Evolutionary conservation across 1,140 invertebrate genomes (phyloP).

Genomic region (Luehdorfia chinensis): DNA sequence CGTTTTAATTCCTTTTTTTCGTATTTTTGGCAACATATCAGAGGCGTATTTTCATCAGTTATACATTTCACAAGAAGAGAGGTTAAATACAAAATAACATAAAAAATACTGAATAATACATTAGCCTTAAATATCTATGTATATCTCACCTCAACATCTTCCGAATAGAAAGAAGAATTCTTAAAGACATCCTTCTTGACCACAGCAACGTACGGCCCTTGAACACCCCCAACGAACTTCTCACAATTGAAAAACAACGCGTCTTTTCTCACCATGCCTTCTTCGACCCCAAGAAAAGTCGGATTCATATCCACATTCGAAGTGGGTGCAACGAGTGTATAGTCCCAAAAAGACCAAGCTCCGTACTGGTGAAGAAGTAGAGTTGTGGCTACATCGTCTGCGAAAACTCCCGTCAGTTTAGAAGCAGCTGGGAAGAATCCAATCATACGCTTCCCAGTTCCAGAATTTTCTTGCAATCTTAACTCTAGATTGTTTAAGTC

Average conservation of each 20-base stretch:
- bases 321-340: conserved; percentile 90
- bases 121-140: too few relatives aligned
- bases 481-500: conserved; percentile 87
- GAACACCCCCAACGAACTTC: conserved; percentile 94
- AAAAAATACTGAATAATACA: too few relatives aligned
- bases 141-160: conserved; percentile 67
- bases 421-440: conserved; percentile 93
- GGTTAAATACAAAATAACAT: too few relatives aligned
- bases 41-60: too few relatives aligned
- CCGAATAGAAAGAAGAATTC: conserved; percentile 59
- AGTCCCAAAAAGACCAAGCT: conserved; percentile 94
- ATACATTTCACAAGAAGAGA: too few relatives aligned
- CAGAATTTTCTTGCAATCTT: conserved; percentile 81
- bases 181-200: conserved; percentile 76
- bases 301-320: conserved; percentile 93
- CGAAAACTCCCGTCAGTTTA: conserved; percentile 92
- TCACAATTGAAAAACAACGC: conserved; percentile 94
- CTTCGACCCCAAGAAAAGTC: conserved; percentile 79
- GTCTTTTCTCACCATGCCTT: conserved; percentile 88
- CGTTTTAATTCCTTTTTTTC: too few relatives aligned
- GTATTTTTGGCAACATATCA: too few relatives aligned
- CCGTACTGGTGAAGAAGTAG: conserved; percentile 89
- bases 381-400: conserved; percentile 90
- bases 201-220: conserved; percentile 85
- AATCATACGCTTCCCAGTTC: conserved; percentile 81